Base-by-base conservation (phyloP, 2,113 vertebrate genomes). In the Chascanopsetta lugubris region DNA sequence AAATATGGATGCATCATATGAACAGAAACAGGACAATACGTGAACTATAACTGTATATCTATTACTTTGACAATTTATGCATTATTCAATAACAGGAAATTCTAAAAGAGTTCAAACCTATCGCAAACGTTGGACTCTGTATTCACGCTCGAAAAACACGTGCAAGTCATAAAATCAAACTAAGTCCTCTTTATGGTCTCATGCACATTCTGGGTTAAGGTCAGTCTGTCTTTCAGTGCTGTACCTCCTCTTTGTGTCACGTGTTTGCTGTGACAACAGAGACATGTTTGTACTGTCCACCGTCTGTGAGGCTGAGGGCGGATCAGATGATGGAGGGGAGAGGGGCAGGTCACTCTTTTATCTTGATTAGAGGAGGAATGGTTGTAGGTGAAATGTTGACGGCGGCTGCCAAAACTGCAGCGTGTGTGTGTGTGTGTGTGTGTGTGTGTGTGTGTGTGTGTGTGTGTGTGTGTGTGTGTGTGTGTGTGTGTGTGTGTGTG, bases 231-330 rank as follows among this genome's bases (percentile, higher is more conserved):
- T 47, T 55, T 56, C 54, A 51, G 43, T 54, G 48, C 27, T 25
- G 25, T 12, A 61, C 34, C 34, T 18, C 38, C 13, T 50, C 55
- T 64, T 72, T 69, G 42, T 64, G 46, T 72, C 22, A 27, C 43
- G 24, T 29, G 62, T 57, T 59, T 69, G 55, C 24, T 24, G 62
- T 85, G 82, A 74, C 65, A 87, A 83, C 82, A 88, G 34, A 77
- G 34, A 4, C 0, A 26, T 88, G 78, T 88, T 85, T 86, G 32
- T 85, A 74, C 61, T 82, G 85, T 79, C 80, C 72, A 87, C 76
- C 57, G 60, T 51, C 21, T 66, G 63, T 62, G 69, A 22, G 20
- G 69, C 58, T 15, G 47, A 62, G 57, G 62, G 69, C 27, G 50
- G 66, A 72, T 22, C 32, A 13, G 71, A 53, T 22, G 61, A 67